Percentiles rank a stretch among this genome's conserved stretches.
phyloP scores from a whole-genome alignment of 1,140 invertebrate genomes.

The Batillaria attramentaria region DNA sequence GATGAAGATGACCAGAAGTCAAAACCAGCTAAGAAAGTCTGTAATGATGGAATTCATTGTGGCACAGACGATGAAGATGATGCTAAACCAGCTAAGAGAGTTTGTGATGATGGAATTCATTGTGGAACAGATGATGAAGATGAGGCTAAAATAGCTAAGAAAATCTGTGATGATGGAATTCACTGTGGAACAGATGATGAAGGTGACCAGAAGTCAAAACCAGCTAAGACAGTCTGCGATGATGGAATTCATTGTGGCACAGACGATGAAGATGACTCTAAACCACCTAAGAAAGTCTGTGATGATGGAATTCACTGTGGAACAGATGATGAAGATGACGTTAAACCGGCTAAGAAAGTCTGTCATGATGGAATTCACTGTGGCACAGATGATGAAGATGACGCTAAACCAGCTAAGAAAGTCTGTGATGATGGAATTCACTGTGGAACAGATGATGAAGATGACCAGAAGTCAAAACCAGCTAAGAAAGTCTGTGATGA shows the following conservation, averaged over 20 bases:
- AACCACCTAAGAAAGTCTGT: slow-evolving; percentile 17
- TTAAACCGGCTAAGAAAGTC: slow-evolving; percentile 24
- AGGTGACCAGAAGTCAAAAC: slow-evolving; percentile 22
- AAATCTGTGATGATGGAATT: slow-evolving; percentile 39
- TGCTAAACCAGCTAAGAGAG: slow-evolving; percentile 30
- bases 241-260: slow-evolving; percentile 52
- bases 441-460: slow-evolving; percentile 50
- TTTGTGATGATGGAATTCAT: slow-evolving; percentile 45
- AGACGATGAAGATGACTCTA: slow-evolving; percentile 48
- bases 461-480: slow-evolving; percentile 34
- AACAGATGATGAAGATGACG: slow-evolving; percentile 41
- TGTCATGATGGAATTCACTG: slow-evolving; percentile 48
- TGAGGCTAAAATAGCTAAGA: slow-evolving; percentile 16
- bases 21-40: slow-evolving; percentile 30
- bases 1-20: slow-evolving; percentile 34
- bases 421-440: slow-evolving; percentile 45
- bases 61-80: slow-evolving; percentile 46
- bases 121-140: slow-evolving; percentile 51
- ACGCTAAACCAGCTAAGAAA: slow-evolving; percentile 29
- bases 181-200: slow-evolving; percentile 43
- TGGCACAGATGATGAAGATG: slow-evolving; percentile 47
- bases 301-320: slow-evolving; percentile 38
- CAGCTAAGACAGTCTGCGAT: slow-evolving; percentile 37
- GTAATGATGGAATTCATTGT: slow-evolving; percentile 47
- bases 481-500: slow-evolving; percentile 37